A percentile compares a stretch with the other conserved stretches of the same genome.
Conservation (phyloP, 2,113 vertebrate species). For the Channa maculata region DNA sequence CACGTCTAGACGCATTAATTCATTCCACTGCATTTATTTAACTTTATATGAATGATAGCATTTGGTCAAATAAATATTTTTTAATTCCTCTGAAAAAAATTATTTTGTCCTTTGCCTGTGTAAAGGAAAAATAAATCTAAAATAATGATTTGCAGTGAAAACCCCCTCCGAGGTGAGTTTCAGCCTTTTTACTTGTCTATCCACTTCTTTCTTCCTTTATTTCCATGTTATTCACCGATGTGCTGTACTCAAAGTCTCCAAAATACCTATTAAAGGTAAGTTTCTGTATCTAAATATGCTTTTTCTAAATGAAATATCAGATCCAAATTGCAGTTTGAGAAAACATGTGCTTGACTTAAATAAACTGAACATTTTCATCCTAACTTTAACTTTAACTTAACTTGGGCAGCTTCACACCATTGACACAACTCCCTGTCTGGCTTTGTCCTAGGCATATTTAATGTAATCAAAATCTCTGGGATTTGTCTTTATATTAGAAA, state of each 20-base stretch:
- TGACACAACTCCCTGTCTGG: slow-evolving; percentile 47
- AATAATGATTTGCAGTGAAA: slow-evolving; percentile 20
- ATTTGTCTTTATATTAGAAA: slow-evolving; percentile 42
- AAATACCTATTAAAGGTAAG: slow-evolving; percentile 89
- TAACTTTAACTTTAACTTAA: too few species aligned
- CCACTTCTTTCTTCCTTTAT: slow-evolving; percentile 65
- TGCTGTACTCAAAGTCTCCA: slow-evolving; percentile 82
- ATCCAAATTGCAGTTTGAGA: not conserved
- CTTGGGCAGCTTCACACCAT: not conserved
- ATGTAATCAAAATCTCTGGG: slow-evolving; percentile 54
- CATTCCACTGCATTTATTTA: slow-evolving; percentile 2
- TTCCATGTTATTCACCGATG: slow-evolving; percentile 65
- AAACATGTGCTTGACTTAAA: not conserved
- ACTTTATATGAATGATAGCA: slow-evolving; percentile 22
- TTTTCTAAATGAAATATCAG: slow-evolving; percentile 6
- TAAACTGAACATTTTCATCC: slow-evolving; percentile 1
- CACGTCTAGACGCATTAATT: slow-evolving; percentile 3
- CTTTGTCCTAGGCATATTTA: slow-evolving; percentile 42
- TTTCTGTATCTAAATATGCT: too few species aligned
- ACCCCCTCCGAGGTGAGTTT: slow-evolving; percentile 46
- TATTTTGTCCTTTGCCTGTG: slow-evolving; percentile 1
- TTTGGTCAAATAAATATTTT: slow-evolving; percentile 25
- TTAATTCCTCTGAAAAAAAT: not conserved
- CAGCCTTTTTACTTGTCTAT: slow-evolving; percentile 62
- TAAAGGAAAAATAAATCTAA: not conserved